Percentiles rank a stretch among this genome's conserved stretches.
These are phyloP conservation scores for Strigamia transsilvanica DNA, from an alignment of 2,888 invertebrate species.

Conservation along the genomic window DNA sequence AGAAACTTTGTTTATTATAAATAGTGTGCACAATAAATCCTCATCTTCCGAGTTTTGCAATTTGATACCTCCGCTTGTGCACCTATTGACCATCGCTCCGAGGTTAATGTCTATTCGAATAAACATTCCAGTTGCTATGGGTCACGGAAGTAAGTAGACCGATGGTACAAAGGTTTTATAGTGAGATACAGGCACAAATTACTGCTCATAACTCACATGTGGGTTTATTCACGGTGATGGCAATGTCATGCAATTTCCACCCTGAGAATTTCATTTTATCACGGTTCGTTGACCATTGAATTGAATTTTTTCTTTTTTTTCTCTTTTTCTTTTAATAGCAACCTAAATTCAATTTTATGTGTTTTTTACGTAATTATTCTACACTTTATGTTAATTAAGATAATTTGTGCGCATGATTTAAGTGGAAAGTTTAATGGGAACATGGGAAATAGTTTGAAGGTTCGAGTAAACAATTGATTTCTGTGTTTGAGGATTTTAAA, in stretches of 20 bases:
- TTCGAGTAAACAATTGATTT: no score
- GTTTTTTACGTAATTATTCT: background rate
- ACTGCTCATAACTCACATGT: background rate
- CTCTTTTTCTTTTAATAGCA: background rate
- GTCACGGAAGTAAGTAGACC: background rate
- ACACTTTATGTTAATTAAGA: background rate
- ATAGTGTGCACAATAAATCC: slow-evolving; percentile 13
- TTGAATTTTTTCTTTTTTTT: background rate
- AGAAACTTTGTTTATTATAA: background rate
- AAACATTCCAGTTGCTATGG: slow-evolving; percentile 20
- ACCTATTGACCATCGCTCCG: slow-evolving; percentile 2
- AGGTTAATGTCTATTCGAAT: slow-evolving; percentile 3
- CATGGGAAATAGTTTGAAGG: no score
- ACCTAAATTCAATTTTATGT: background rate
- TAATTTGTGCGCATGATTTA: background rate
- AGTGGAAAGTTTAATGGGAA: no score
- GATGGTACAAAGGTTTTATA: background rate
- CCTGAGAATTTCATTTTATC: background rate
- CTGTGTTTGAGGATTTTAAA: no score
- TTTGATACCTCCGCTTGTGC: background rate
- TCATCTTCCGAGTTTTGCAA: background rate
- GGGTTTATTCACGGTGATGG: background rate
- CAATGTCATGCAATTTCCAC: background rate
- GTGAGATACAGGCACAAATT: background rate
- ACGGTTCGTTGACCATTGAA: background rate